These are phyloP conservation scores for Thunnus albacares DNA, from an alignment of 2,797 vertebrate species.

Conservation along the genomic window DNA sequence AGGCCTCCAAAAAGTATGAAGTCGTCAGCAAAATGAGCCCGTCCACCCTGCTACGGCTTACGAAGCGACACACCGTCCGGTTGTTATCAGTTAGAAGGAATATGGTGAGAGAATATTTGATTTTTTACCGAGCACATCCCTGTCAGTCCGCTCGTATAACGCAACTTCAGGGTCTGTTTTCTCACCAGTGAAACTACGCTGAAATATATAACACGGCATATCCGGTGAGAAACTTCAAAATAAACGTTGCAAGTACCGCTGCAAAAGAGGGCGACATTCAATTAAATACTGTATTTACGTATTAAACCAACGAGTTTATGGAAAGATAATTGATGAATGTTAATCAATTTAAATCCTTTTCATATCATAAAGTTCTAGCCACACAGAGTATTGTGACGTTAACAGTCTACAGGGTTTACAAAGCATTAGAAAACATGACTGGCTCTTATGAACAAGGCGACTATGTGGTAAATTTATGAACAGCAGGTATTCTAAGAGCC, in stretches of 20 bases:
- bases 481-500: too few relatives aligned
- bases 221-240: conserved; percentile 56
- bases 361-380: too few relatives aligned
- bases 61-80: not conserved
- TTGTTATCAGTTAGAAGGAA: not conserved
- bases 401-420: too few relatives aligned
- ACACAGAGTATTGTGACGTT: not conserved
- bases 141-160: conserved; percentile 7
- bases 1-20: conserved; percentile 56
- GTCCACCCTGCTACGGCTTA: not conserved
- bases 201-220: not conserved
- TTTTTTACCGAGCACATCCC: conserved; percentile 12
- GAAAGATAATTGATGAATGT: too few relatives aligned
- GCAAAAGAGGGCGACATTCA: too few relatives aligned
- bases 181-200: not conserved
- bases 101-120: not conserved
- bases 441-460: too few relatives aligned
- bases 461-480: too few relatives aligned
- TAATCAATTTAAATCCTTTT: too few relatives aligned
- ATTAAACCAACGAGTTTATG: too few relatives aligned
- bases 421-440: too few relatives aligned
- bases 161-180: conserved; percentile 66
- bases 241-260: conserved; percentile 16
- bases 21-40: not conserved
- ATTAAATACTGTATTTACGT: too few relatives aligned